Base-by-base conservation (phyloP, 2,113 vertebrate genomes). In the Bambusicola thoracicus region DNA sequence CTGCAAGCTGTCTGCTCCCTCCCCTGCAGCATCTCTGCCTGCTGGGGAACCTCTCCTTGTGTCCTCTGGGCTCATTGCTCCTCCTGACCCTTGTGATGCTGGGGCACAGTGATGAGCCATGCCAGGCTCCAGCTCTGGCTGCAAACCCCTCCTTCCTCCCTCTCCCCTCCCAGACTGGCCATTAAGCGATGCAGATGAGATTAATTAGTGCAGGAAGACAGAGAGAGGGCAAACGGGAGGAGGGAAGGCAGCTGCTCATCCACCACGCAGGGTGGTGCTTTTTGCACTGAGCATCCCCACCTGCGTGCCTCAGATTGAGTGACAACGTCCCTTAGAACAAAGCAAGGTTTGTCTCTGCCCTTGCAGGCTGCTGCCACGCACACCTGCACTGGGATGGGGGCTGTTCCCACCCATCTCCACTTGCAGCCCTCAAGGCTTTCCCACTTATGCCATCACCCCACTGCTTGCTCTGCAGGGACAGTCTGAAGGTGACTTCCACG, bases 181-280 rank as follows among this genome's bases (percentile, higher is more conserved):
- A n/a, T 78, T 85, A 80, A 80, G 18, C 32, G 49, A 59, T 20
- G 92, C 78, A 25, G 70, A 94, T n/a, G 92, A 95, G 83, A 49
- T 86, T 79, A 91, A 84, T 82, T 68, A 90, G 83, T 5, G 30
- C 80, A 25, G 87, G 65, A 74, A 87, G 85, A 62, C 48, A 70
- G 72, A 58, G 55, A 25, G 32, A 91, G 27, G 41, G 69, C 41
- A 13, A 58, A 40, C 2, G 1, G 74, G 56, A 62, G 63, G 20
- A 55, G 53, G 25, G 48, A 36, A 62, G 73, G 66, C 87, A 4
- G 79, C n/a, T 2, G 36, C 61, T 11, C 5, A 9, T 79, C 34
- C 22, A 1, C 89, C 61, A 30, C 36, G 59, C 7, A 0, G 9
- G 27, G 32, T 61, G 90, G 24, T 30, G 88, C 8, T 2, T 9